Evolutionary conservation across 2,113 vertebrate genomes (phyloP).

Genomic region (Danionella cerebrum): DNA sequence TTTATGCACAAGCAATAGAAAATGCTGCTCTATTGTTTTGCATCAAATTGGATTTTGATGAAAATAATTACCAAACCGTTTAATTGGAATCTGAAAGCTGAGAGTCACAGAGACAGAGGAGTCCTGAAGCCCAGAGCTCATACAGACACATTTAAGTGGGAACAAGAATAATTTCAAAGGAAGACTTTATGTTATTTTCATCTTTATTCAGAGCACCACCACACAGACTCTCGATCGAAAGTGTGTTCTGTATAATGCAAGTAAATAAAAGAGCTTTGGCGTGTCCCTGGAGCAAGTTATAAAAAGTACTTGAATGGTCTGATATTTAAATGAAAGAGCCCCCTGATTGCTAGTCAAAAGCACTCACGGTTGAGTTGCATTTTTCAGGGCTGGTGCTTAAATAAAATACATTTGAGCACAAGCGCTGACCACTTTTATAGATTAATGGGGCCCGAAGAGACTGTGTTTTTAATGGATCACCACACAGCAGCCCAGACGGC

Average conservation of each 20-base stretch:
- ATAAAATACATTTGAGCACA: not conserved
- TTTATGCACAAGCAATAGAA: slow-evolving; percentile 37
- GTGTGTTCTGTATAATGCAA: not conserved
- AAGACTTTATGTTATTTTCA: not conserved
- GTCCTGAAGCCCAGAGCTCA: slow-evolving; percentile 37
- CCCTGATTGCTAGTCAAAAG: not conserved
- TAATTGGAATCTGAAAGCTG: slow-evolving; percentile 44
- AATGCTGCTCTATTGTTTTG: slow-evolving; percentile 44
- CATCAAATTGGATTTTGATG: slow-evolving; percentile 39
- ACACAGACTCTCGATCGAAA: not conserved
- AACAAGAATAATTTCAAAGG: not conserved
- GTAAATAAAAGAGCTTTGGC: not conserved
- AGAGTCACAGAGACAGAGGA: slow-evolving; percentile 41
- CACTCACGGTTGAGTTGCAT: not conserved
- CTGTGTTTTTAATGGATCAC: not conserved
- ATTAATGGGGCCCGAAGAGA: not conserved
- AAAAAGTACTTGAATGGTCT: not conserved
- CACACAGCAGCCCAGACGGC: not conserved
- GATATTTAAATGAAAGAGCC: not conserved
- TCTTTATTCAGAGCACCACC: slow-evolving; percentile 6
- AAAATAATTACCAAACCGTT: slow-evolving; percentile 52
- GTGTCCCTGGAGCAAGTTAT: not conserved
- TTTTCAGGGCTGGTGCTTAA: not conserved
- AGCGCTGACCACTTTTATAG: slow-evolving; percentile 4
- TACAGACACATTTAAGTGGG: not conserved